A percentile compares a stretch with the other conserved stretches of the same genome.
phyloP scores from a whole-genome alignment of 2,888 invertebrate species.

The Heteropelma amictum region DNA sequence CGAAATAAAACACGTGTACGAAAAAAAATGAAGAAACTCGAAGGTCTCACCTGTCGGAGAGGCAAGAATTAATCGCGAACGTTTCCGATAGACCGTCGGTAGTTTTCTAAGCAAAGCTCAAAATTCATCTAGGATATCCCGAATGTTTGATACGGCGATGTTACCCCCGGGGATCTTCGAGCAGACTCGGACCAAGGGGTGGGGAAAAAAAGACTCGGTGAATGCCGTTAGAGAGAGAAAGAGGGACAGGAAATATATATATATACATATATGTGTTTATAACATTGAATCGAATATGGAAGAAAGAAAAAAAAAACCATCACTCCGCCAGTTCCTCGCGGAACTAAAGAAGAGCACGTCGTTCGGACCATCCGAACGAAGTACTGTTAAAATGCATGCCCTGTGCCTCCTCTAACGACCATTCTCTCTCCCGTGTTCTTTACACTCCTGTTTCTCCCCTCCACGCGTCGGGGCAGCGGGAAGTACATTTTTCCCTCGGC shows the following conservation, averaged over 20 bases:
- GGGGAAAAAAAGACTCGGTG: slow-evolving; percentile 35
- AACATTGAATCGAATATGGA: too few species aligned
- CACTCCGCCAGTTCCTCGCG: slow-evolving; percentile 28
- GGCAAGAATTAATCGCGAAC: slow-evolving; percentile 67
- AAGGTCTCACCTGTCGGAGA: slow-evolving; percentile 4
- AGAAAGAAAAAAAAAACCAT: slow-evolving; percentile 50
- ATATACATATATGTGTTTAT: background rate
- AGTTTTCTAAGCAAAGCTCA: slow-evolving; percentile 46
- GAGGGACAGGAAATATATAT: slow-evolving; percentile 11
- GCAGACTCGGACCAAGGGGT: slow-evolving; percentile 31
- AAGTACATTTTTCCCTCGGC: slow-evolving; percentile 45
- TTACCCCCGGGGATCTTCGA: slow-evolving; percentile 11
- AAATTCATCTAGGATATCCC: slow-evolving; percentile 37
- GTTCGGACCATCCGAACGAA: slow-evolving; percentile 69
- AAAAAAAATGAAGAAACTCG: background rate
- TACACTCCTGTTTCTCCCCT: slow-evolving; percentile 38
- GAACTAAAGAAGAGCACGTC: slow-evolving; percentile 62
- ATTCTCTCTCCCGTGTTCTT: slow-evolving; percentile 61
- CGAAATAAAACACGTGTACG: background rate
- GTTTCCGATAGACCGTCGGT: slow-evolving; percentile 71
- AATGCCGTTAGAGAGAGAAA: slow-evolving; percentile 29
- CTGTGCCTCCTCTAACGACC: slow-evolving; percentile 75
- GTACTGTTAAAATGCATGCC: slow-evolving; percentile 77
- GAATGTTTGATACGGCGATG: slow-evolving; percentile 10
- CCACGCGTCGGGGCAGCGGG: slow-evolving; percentile 9